Evolutionary conservation across 2,888 invertebrate species (phyloP).

Genomic region (Lepidonotus clava): DNA sequence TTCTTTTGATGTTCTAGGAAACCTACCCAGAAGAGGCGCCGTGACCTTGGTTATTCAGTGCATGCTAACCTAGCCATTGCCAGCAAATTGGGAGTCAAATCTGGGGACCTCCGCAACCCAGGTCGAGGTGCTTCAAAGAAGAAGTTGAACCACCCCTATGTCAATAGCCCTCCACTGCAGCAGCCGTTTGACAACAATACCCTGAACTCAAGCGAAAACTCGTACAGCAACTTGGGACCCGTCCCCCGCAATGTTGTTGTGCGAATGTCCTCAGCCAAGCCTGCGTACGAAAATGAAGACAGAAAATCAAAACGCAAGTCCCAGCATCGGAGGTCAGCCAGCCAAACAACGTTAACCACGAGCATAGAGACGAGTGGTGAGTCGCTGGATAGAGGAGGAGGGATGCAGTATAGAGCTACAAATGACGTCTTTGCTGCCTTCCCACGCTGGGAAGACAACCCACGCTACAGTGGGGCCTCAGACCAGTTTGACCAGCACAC

Average conservation of each 20-base stretch:
- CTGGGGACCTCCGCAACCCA: neutral
- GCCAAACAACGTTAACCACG: neutral
- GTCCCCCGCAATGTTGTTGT: too few relatives aligned
- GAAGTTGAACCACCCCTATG: neutral
- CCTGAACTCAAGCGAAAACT: neutral
- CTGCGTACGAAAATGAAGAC: neutral
- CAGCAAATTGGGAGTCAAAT: neutral
- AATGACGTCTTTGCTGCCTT: slow-evolving; percentile 26
- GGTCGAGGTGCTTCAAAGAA: neutral
- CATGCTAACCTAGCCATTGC: slow-evolving; percentile 35
- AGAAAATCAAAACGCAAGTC: neutral
- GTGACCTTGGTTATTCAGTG: slow-evolving; percentile 10
- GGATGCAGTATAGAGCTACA: neutral
- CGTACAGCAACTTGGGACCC: neutral
- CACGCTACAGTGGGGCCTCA: neutral
- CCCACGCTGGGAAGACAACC: slow-evolving; percentile 28
- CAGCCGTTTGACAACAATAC: too few relatives aligned
- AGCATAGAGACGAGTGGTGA: neutral
- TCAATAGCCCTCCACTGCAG: too few relatives aligned
- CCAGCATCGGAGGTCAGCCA: slow-evolving; percentile 5
- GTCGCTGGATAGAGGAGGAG: neutral
- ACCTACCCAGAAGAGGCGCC: neutral
- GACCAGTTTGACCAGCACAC: neutral
- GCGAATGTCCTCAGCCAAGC: neutral
- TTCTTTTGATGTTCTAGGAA: neutral